Percentiles rank a stretch among this genome's conserved stretches.
phyloP scores from a whole-genome alignment of 1,140 invertebrate species.

The Propsilocerus akamusi region DNA sequence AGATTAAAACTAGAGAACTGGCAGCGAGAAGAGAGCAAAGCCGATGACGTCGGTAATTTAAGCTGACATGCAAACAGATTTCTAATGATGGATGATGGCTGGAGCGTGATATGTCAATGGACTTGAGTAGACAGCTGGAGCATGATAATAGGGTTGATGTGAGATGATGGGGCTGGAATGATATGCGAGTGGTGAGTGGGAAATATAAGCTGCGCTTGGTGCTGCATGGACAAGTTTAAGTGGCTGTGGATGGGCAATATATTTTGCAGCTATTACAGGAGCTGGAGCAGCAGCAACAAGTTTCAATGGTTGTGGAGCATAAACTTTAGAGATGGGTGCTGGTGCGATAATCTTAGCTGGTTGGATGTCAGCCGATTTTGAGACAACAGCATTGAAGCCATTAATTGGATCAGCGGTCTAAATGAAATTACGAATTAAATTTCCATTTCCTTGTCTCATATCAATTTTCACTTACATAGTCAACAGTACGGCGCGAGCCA shows the following conservation, averaged over 20 bases:
- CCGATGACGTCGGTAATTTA: too few species aligned
- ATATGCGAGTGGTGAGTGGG: too few species aligned
- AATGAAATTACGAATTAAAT: too few species aligned
- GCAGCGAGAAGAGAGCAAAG: too few species aligned
- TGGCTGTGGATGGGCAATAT: neutral
- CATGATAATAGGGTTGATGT: neutral
- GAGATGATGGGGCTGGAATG: too few species aligned
- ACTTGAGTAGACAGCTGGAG: neutral
- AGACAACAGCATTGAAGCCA: constrained; percentile 37
- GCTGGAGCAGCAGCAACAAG: neutral
- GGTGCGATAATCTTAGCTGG: neutral
- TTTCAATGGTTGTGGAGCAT: neutral
- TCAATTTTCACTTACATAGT: constrained; percentile 21
- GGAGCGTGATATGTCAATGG: neutral
- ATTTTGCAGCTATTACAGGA: neutral
- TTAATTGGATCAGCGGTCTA: constrained; percentile 36
- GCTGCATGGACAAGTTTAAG: neutral
- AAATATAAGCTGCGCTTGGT: neutral
- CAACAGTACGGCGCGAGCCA: constrained; percentile 36
- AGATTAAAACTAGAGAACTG: too few species aligned
- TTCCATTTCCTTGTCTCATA: neutral
- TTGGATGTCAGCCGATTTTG: neutral
- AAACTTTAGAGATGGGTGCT: neutral
- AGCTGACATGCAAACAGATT: neutral
- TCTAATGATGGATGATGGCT: neutral